These are phyloP conservation scores for Neoscelio sp. DNA, from an alignment of 2,888 invertebrate species.

Conservation along the genomic window DNA sequence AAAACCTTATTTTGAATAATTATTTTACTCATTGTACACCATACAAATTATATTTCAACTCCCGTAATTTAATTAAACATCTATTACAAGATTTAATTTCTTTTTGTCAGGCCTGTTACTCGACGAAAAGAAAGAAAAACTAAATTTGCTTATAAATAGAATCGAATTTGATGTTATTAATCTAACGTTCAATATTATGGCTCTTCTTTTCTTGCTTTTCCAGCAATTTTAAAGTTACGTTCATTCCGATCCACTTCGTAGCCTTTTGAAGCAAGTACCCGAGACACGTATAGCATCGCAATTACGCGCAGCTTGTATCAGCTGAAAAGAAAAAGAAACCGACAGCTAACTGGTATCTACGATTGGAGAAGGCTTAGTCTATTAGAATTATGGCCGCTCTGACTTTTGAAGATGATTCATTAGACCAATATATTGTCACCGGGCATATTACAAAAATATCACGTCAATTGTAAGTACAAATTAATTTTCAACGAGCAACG, in stretches of 20 bases:
- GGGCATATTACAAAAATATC: no score
- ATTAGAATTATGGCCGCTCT: constrained; percentile 34
- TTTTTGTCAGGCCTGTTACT: no score
- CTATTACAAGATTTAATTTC: no score
- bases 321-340: constrained; percentile 55
- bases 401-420: constrained; percentile 25
- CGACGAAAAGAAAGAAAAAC: not conserved
- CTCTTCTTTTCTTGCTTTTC: constrained; percentile 54
- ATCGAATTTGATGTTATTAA: constrained; percentile 33
- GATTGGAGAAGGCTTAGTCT: constrained; percentile 43
- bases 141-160: constrained; percentile 42
- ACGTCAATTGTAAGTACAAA: no score
- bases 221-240: constrained; percentile 63
- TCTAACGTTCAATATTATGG: constrained; percentile 56
- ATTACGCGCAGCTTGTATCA: constrained; percentile 65
- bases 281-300: constrained; percentile 67
- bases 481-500: no score
- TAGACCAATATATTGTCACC: constrained; percentile 1
- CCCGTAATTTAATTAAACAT: no score
- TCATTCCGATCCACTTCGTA: constrained; percentile 65
- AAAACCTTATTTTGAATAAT: not conserved
- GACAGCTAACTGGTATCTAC: constrained; percentile 46
- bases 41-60: no score
- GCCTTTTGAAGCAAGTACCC: constrained; percentile 64
- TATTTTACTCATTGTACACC: no score